phyloP scores from a whole-genome alignment of 92 coral and sea anemone species.

The Heliopora coerulea region DNA sequence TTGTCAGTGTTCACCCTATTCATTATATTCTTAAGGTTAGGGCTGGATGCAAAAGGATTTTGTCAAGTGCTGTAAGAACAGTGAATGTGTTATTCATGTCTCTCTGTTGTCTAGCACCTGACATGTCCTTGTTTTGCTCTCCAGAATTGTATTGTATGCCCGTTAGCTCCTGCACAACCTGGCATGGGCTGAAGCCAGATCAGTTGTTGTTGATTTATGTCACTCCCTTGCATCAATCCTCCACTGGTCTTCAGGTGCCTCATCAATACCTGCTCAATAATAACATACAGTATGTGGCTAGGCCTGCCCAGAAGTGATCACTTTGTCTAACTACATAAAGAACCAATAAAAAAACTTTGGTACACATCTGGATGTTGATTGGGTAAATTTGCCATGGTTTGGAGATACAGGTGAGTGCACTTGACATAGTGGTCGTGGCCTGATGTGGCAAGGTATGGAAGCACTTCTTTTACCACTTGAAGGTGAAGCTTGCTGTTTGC shows the following conservation, averaged over 20 bases:
- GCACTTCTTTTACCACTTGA: constrained; percentile 45
- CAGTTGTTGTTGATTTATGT: constrained; percentile 42
- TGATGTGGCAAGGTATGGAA: constrained; percentile 7
- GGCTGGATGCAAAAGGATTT: constrained; percentile 35
- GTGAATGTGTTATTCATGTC: constrained; percentile 48
- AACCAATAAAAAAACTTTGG: constrained; percentile 18
- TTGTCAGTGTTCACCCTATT: constrained; percentile 2
- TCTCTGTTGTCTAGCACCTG: constrained; percentile 30
- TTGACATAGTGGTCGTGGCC: constrained; percentile 27
- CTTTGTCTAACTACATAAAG: constrained; percentile 50
- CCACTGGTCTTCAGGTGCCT: constrained; percentile 54
- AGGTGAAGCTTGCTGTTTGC: constrained; percentile 52
- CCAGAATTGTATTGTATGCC: constrained; percentile 42
- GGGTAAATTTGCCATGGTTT: background rate
- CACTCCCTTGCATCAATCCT: constrained; percentile 55
- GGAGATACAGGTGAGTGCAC: background rate
- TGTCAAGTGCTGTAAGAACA: constrained; percentile 8
- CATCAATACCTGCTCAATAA: constrained; percentile 51
- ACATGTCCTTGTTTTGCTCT: constrained; percentile 48
- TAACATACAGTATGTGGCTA: constrained; percentile 46
- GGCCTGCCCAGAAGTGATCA: constrained; percentile 55
- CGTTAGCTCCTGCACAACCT: constrained; percentile 58
- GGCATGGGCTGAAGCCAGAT: constrained; percentile 53
- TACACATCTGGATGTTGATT: constrained; percentile 40
- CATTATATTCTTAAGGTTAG: constrained; percentile 26